These are phyloP conservation scores for Pammene aurita DNA, from an alignment of 2,888 invertebrate genomes.

Conservation along the genomic window DNA sequence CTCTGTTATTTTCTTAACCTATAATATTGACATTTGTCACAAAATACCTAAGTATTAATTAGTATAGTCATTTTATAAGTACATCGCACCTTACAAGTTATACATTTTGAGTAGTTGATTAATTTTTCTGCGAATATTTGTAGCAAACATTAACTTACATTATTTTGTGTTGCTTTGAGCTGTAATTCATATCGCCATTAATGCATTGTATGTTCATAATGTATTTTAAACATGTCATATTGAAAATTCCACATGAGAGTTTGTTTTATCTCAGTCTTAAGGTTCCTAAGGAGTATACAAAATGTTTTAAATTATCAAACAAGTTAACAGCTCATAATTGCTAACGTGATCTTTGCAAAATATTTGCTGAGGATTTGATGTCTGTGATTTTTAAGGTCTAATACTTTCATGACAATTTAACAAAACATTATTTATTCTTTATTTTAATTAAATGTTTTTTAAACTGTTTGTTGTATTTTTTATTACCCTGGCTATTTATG, in stretches of 20 bases:
- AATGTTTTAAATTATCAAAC: background rate
- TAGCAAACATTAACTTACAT: slow-evolving; percentile 12
- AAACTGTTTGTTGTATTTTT: slow-evolving; percentile 47
- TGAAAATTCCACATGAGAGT: background rate
- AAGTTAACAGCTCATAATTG: background rate
- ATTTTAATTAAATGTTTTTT: slow-evolving; percentile 59
- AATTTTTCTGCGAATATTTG: slow-evolving; percentile 6
- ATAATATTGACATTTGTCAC: slow-evolving; percentile 21
- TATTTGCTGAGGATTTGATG: slow-evolving; percentile 22
- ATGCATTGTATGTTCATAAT: background rate
- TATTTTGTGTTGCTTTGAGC: background rate
- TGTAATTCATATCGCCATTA: slow-evolving; percentile 14
- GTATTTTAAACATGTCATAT: no score
- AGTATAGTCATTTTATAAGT: slow-evolving; percentile 27
- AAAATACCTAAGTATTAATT: slow-evolving; percentile 32
- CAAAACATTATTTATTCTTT: slow-evolving; percentile 56
- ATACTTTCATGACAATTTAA: slow-evolving; percentile 64
- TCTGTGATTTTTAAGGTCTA: slow-evolving; percentile 60
- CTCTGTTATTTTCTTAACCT: background rate
- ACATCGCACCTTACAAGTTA: slow-evolving; percentile 29
- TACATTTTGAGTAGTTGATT: slow-evolving; percentile 18
- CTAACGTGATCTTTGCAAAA: background rate
- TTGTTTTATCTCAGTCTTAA: background rate
- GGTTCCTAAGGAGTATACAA: slow-evolving; percentile 7
- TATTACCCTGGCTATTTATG: slow-evolving; percentile 27